Evolutionary conservation across 2,888 invertebrate species (phyloP).

Genomic region (Microplitis manilae): DNA sequence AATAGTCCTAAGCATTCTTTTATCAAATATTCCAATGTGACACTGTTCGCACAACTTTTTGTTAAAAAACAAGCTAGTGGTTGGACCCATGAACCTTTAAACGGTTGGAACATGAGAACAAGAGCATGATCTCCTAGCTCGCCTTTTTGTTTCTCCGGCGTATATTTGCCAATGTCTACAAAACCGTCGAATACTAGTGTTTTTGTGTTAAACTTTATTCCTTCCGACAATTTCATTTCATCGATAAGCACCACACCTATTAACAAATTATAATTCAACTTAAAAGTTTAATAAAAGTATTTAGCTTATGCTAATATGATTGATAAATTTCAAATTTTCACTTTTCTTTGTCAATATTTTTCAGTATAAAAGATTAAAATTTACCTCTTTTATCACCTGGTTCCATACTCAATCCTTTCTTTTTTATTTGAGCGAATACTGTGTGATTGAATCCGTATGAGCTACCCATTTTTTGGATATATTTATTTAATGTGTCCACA

Average conservation of each 20-base stretch:
- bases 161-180: neutral
- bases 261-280: no score
- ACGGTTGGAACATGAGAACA: neutral
- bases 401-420: no score
- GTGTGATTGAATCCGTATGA: no score
- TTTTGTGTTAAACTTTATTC: neutral
- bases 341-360: no score
- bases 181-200: neutral
- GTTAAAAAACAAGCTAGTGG: neutral
- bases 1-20: neutral
- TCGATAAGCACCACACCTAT: neutral
- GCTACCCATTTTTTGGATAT: no score
- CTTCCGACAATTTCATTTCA: neutral
- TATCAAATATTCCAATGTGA: neutral
- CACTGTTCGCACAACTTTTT: neutral
- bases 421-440: no score
- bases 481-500: no score
- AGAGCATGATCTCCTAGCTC: conserved; percentile 1
- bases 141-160: neutral
- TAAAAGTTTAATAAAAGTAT: no score
- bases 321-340: no score
- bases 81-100: neutral
- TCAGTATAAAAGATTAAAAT: no score
- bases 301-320: no score
- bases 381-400: no score